Percentiles rank a stretch among this genome's conserved stretches.
phyloP scores from a whole-genome alignment of 1,140 invertebrate genomes.

The Dreissena polymorpha region DNA sequence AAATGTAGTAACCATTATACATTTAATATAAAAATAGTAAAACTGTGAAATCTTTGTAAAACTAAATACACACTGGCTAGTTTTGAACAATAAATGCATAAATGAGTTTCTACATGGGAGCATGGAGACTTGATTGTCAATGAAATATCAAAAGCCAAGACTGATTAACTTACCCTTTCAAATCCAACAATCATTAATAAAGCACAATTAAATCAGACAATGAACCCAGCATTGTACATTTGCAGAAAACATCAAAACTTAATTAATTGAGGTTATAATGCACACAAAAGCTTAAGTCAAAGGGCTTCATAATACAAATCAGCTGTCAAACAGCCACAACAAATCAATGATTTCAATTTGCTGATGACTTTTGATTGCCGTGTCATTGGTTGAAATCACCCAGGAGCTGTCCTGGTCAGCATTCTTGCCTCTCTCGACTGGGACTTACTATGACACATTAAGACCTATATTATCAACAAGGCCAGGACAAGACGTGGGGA shows the following conservation, averaged over 20 bases:
- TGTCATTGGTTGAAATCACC: background rate
- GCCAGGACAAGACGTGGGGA: background rate
- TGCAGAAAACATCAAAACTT: background rate
- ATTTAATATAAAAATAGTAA: too few relatives aligned
- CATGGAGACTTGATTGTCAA: too few relatives aligned
- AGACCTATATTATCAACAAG: background rate
- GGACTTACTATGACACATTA: background rate
- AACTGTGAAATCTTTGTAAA: too few relatives aligned
- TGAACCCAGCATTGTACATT: too few relatives aligned
- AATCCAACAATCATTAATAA: constrained; percentile 29
- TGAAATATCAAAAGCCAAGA: background rate
- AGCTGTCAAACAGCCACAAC: constrained; percentile 40
- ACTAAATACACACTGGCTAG: too few relatives aligned
- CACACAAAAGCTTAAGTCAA: background rate
- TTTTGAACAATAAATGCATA: too few relatives aligned
- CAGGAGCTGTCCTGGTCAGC: background rate
- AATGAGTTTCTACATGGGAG: too few relatives aligned
- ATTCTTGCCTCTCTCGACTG: background rate
- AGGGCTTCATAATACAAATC: constrained; percentile 21
- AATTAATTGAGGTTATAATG: background rate
- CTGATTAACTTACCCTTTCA: constrained; percentile 39
- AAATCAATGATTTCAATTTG: constrained; percentile 56
- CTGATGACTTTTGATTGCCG: constrained; percentile 16
- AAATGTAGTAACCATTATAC: too few relatives aligned
- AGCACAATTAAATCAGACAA: background rate